Evolutionary conservation across 2,113 vertebrate genomes (phyloP), one percentile per base, ranked within the genome.

Genomic region (Vidua macroura): DNA sequence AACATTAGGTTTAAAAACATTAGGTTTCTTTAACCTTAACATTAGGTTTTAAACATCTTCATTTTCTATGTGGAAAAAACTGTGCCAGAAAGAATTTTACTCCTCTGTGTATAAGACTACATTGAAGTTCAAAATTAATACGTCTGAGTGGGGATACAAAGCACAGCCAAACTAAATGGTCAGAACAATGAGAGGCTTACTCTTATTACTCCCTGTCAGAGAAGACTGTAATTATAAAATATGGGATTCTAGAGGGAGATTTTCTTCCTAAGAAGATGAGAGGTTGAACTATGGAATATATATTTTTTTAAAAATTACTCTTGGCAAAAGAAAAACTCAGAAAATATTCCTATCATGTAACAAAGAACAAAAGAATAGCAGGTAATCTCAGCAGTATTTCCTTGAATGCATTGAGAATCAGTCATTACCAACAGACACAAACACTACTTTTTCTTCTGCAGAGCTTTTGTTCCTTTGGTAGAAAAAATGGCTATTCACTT

Each of bases 201-300:
- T 74, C 9, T 83, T 60, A 24, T 52, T 78, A 87, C 21, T 68
- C 7, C 5, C 7, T 39, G 37, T 13, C 78, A 69, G 53, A 51
- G 33, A 79, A 83, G 91, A 84, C 6, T 51, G 10, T 62, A 58
- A 76, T 80, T 83, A 64, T 58, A 90, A 84, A 91, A 80, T 44
- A 16, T 12, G 15, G 14, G 14, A 37, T 83, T n/a, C 15, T 52
- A 43, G 11, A 60, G 25, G n/a, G 15, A 8, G 1, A 20, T 21
- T 37, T 62, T 67, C 62, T 84, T 66, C 25, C 13, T 74, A 55
- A 59, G n/a, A 46, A 31, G 30, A 72, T 8, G 6, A 63, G 49
- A 77, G 6, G 6, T 43, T 83, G 41, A 86, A 88, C 30, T 67
- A 43, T 51, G 25, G 28, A 92, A 60, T 28, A 27, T 5, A 27